Evolutionary conservation across 2,113 vertebrate genomes (phyloP).

Genomic region (Psittacara wagleri): DNA sequence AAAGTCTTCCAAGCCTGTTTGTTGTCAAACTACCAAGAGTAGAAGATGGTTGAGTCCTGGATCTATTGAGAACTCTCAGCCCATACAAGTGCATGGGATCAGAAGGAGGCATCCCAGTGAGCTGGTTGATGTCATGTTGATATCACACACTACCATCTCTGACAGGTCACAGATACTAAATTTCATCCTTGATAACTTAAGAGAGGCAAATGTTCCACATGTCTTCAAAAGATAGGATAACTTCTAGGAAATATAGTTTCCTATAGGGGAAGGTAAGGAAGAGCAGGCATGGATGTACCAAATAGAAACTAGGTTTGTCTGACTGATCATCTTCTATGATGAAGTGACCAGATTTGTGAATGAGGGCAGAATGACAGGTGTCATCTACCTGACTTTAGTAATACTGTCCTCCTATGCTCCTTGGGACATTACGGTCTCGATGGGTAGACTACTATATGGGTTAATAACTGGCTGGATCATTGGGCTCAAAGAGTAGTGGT

Average conservation of each 20-base stretch:
- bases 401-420: not conserved
- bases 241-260: not conserved
- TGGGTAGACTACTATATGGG: not conserved
- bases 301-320: not conserved
- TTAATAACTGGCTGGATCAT: not conserved
- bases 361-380: not conserved
- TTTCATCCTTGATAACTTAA: not conserved
- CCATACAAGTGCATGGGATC: not conserved
- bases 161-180: not conserved
- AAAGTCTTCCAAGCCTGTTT: not conserved
- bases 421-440: accelerated
- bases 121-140: not conserved
- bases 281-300: not conserved
- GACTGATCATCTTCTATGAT: not conserved
- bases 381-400: not conserved
- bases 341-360: not conserved
- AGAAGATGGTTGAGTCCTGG: not conserved
- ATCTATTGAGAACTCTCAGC: not conserved
- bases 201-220: not conserved
- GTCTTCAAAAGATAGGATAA: not conserved
- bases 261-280: not conserved
- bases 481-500: not conserved
- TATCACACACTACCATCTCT: not conserved
- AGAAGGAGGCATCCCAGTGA: not conserved
- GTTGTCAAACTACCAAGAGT: not conserved